Percentiles rank a stretch among this genome's conserved stretches.
Evolutionary conservation across 2,797 vertebrate genomes (phyloP).

Genomic region (Enteromius thamalakanensis): DNA sequence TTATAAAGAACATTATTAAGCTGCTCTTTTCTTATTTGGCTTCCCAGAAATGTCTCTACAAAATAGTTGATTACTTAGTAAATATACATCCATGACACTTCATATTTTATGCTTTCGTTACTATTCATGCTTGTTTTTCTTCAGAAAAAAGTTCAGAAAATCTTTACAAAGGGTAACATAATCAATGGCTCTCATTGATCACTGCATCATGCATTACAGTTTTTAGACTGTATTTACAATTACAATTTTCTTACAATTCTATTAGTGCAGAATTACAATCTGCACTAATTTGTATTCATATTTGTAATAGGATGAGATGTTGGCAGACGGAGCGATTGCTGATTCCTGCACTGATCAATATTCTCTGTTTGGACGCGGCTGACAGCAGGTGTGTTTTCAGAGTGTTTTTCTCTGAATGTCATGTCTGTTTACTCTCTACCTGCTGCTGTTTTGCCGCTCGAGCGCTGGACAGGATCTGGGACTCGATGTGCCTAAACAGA

Average conservation of each 20-base stretch:
- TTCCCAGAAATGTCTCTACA: neutral
- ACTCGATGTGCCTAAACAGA: slow-evolving; percentile 19
- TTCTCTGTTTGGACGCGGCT: neutral
- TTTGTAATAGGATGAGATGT: neutral
- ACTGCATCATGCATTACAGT: neutral
- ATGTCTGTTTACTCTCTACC: slow-evolving; percentile 13
- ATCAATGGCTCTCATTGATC: no score
- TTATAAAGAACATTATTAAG: neutral
- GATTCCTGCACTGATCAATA: neutral
- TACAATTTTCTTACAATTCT: no score
- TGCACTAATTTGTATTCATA: neutral
- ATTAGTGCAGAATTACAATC: neutral
- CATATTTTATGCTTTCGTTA: neutral
- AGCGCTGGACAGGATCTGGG: neutral
- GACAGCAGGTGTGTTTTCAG: neutral
- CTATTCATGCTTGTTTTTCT: neutral
- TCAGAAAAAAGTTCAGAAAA: no score
- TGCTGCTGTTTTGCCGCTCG: neutral
- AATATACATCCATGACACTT: neutral
- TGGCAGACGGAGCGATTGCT: no score
- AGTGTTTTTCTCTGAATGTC: slow-evolving; percentile 17
- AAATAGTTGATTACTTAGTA: neutral
- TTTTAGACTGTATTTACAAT: neutral
- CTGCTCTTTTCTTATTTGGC: neutral
- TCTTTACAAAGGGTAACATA: no score